Base-by-base conservation (phyloP, 2,888 invertebrate species). In the Heteropelma amictum region DNA sequence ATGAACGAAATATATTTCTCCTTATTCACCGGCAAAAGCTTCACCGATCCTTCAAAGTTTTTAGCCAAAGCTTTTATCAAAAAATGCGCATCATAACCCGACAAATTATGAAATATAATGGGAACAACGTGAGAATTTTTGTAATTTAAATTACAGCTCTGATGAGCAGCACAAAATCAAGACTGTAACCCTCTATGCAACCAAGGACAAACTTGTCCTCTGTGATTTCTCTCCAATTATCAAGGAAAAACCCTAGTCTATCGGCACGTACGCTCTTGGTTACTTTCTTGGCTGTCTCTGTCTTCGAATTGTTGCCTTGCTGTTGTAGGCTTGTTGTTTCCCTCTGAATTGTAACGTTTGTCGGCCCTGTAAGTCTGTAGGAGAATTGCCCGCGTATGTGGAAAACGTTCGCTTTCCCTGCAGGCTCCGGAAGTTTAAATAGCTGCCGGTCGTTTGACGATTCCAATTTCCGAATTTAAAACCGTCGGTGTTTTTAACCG, bases 181-280 rank as follows among this genome's bases (percentile, higher is more conserved):
- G 67, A 38, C 35, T 67, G 17, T 77, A 76, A 6, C 72, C 77
- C 35, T 21, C 10, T n/a, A 77, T 45, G 45, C 70, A 67, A n/a
- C 21, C 12, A 10, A 77, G 30, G 26, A 70, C 45, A 58, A 77
- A 77, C 19, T 45, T 65, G 42, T 75, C 70, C 7, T 53, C 28
- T 1, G 72, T 74, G 7, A 77, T 73, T 33, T 65, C 8, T 38
- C 33, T 2, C 70, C 70, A 77, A 5, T 51, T 26, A 2, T 33
- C 7, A 2, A 49, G 30, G 38, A 65, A 77, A 58, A 17, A 0
- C 49, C 42, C 67, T 40, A 73, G 54, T 45, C 73, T 23, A 28
- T 67, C 77, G 19, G 54, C 71, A 35, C 42, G 49, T 53, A 19
- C 26, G 61, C 61, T 45, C 7, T 71, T 35, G 28, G 71, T 35